Evolutionary conservation across 1,140 invertebrate genomes (phyloP).

Genomic region (Glossosoma conforme): DNA sequence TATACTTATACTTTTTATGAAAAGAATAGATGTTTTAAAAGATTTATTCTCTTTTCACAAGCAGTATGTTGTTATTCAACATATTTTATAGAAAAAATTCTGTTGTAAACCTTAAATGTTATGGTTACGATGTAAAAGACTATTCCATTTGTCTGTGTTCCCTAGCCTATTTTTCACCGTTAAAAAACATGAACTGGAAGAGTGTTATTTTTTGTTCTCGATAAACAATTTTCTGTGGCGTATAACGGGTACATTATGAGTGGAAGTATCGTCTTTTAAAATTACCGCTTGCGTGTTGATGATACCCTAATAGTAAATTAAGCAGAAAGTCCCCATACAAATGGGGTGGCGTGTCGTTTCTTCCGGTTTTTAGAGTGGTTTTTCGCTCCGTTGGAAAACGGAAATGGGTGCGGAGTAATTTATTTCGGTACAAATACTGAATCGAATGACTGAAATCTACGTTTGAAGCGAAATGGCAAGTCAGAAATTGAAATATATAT

Average conservation of each 20-base stretch:
- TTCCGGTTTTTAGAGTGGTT: slow-evolving; percentile 12
- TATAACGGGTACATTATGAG: neutral
- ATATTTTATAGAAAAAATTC: no score
- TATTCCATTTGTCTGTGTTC: no score
- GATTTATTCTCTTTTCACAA: no score
- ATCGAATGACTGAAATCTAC: no score
- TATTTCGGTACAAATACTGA: no score
- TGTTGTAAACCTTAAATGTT: no score
- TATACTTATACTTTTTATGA: no score
- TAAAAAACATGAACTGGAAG: neutral
- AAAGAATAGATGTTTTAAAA: no score
- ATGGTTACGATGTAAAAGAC: no score
- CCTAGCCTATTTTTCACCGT: neutral
- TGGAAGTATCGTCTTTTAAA: slow-evolving; percentile 18
- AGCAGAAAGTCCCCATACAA: slow-evolving; percentile 17
- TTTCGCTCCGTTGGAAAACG: neutral
- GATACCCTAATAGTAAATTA: slow-evolving; percentile 26
- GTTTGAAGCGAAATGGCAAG: no score
- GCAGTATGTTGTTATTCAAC: no score
- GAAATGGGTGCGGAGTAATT: neutral
- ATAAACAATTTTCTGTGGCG: slow-evolving; percentile 11
- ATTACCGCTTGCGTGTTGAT: slow-evolving; percentile 27
- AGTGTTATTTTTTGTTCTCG: slow-evolving; percentile 10
- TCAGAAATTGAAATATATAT: no score
- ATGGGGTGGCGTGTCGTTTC: slow-evolving; percentile 17